Percentiles rank a stretch among this genome's conserved stretches.
These are phyloP conservation scores for Falcunculus frontatus DNA, from an alignment of 2,113 vertebrate species.

Conservation along the genomic window DNA sequence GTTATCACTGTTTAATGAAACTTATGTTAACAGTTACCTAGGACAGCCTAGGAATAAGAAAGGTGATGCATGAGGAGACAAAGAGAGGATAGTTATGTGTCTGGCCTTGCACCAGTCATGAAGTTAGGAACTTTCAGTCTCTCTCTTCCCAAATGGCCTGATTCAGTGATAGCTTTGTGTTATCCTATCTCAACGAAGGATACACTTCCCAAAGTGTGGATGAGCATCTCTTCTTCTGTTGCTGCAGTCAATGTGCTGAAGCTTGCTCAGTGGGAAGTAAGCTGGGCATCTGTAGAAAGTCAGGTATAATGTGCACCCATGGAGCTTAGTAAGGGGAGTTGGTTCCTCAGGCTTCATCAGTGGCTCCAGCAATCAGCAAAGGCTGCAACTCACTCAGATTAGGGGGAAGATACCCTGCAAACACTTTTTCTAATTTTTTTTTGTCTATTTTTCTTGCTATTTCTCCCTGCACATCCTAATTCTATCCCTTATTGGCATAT, in stretches of 20 bases:
- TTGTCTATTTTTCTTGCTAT: not conserved
- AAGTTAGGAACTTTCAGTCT: not conserved
- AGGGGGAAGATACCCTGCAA: not conserved
- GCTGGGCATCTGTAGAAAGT: not conserved
- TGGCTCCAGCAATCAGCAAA: not conserved
- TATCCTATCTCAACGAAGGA: rapidly evolving
- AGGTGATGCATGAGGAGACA: not conserved
- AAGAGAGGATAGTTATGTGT: not conserved
- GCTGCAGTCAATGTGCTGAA: not conserved
- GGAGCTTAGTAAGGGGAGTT: not conserved
- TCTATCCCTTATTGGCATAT: not conserved
- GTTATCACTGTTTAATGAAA: not conserved
- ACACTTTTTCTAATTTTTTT: not conserved
- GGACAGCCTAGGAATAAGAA: not conserved
- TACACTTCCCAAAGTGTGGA: not conserved
- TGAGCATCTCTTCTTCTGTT: not conserved
- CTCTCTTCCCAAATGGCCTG: not conserved
- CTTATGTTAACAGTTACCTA: not conserved
- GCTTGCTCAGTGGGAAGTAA: not conserved
- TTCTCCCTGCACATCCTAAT: not conserved
- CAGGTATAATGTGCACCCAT: not conserved
- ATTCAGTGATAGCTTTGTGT: not conserved
- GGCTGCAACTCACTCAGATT: not conserved
- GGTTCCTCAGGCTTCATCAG: not conserved
- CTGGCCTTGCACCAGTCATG: not conserved